Percentiles rank a stretch among this genome's conserved stretches.
Evolutionary conservation across 2,888 invertebrate species (phyloP).

Genomic region (Lepidocyrtinus sp.): DNA sequence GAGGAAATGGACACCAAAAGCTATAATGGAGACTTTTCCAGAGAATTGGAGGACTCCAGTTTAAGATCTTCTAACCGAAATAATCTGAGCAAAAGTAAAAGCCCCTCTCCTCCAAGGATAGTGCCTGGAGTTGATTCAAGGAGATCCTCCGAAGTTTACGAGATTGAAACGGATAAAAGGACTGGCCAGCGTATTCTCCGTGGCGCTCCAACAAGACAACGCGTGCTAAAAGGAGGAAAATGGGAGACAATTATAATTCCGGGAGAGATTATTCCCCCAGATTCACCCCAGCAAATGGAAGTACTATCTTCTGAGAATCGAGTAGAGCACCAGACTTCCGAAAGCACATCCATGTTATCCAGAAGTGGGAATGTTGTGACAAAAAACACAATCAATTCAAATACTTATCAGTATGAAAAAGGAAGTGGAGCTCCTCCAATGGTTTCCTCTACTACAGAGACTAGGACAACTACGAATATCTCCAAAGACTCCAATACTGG

Average conservation of each 20-base stretch:
- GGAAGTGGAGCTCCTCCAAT: constrained; percentile 36
- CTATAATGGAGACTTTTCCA: constrained; percentile 53
- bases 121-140: constrained; percentile 22
- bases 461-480: constrained; percentile 22
- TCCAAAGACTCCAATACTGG: neutral
- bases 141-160: neutral
- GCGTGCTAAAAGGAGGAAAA: constrained; percentile 63
- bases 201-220: constrained; percentile 42
- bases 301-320: constrained; percentile 14
- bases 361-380: constrained; percentile 28
- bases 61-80: neutral
- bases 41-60: constrained; percentile 22
- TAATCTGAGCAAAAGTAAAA: neutral
- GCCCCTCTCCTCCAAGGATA: neutral
- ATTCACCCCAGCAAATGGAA: constrained; percentile 28
- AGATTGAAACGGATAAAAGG: constrained; percentile 34
- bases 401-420: too few species aligned
- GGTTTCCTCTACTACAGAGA: constrained; percentile 24
- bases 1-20: constrained; percentile 45
- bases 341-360: constrained; percentile 20
- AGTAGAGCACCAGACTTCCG: too few species aligned
- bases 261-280: constrained; percentile 50
- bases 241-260: constrained; percentile 52
- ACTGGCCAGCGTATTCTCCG: constrained; percentile 41
- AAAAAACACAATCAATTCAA: constrained; percentile 32